Conservation (phyloP, 1,140 invertebrate genomes). For the Bombus fervidus region DNA sequence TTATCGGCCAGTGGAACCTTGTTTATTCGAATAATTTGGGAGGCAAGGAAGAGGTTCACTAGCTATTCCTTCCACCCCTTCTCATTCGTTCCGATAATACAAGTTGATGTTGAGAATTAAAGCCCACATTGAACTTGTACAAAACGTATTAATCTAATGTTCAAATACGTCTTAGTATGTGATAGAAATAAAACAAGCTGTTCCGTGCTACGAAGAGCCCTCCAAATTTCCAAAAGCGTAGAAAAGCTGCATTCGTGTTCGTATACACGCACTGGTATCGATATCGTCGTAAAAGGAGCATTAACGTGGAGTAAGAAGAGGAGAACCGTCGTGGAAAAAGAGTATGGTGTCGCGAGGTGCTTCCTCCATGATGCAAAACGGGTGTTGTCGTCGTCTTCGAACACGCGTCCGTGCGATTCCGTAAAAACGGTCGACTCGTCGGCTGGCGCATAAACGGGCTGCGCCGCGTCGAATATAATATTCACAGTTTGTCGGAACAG, state of each 20-base stretch:
- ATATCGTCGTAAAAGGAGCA: background rate
- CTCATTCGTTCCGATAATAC: too few relatives aligned
- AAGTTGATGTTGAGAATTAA: too few relatives aligned
- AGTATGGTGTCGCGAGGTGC: conserved; percentile 32
- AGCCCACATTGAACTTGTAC: too few relatives aligned
- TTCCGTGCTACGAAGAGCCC: too few relatives aligned
- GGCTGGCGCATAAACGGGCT: conserved; percentile 18
- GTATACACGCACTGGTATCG: background rate
- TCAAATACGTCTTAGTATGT: too few relatives aligned
- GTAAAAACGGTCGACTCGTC: conserved; percentile 25
- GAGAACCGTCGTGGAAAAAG: background rate
- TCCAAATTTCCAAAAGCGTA: background rate
- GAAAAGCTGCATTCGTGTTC: background rate
- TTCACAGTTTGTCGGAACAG: conserved; percentile 78
- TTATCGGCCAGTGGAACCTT: background rate
- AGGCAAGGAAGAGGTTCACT: too few relatives aligned
- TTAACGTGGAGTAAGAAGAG: background rate
- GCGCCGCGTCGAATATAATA: conserved; percentile 70
- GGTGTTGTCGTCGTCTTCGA: conserved; percentile 17
- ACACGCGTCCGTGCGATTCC: conserved; percentile 27
- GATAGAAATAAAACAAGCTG: too few relatives aligned
- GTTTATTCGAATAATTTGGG: too few relatives aligned
- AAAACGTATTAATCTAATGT: too few relatives aligned
- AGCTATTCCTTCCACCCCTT: too few relatives aligned
- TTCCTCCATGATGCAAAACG: conserved; percentile 42